Evolutionary conservation across 1,140 invertebrate species (phyloP).

Genomic region (Tetraneura akinire): DNA sequence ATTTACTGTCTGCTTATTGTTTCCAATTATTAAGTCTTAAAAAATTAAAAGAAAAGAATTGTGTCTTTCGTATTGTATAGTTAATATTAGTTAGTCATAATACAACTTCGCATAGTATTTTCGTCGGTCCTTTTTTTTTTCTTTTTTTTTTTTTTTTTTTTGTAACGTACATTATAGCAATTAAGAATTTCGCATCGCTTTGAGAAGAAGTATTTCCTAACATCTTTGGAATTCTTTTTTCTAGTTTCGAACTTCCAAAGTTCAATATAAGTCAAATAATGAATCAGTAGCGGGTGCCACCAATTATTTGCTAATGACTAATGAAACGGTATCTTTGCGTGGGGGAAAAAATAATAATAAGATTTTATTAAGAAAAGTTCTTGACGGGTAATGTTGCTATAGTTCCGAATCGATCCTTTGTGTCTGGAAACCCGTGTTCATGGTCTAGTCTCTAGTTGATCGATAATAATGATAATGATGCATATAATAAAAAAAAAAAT

Average conservation of each 20-base stretch:
- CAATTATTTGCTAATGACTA: neutral
- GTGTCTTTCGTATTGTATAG: too few relatives aligned
- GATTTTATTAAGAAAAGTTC: conserved; percentile 3
- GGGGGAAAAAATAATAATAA: neutral
- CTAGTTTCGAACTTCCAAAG: neutral
- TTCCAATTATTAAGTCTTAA: too few relatives aligned
- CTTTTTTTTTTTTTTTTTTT: too few relatives aligned
- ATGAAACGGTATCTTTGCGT: neutral
- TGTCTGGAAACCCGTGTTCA: too few relatives aligned
- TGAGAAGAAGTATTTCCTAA: neutral
- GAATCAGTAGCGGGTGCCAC: neutral
- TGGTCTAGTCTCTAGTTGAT: too few relatives aligned
- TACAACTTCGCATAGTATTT: too few relatives aligned
- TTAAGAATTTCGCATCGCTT: neutral
- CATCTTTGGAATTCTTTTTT: neutral
- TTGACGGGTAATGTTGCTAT: neutral
- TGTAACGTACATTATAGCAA: too few relatives aligned
- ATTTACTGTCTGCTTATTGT: too few relatives aligned
- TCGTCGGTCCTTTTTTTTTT: too few relatives aligned
- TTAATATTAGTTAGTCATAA: too few relatives aligned
- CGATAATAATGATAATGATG: neutral
- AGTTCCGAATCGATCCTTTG: neutral
- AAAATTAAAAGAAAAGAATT: too few relatives aligned
- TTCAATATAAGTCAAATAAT: neutral
- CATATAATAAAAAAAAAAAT: neutral